Conservation (phyloP, 2,113 vertebrate genomes). For the Cromileptes altivelis region DNA sequence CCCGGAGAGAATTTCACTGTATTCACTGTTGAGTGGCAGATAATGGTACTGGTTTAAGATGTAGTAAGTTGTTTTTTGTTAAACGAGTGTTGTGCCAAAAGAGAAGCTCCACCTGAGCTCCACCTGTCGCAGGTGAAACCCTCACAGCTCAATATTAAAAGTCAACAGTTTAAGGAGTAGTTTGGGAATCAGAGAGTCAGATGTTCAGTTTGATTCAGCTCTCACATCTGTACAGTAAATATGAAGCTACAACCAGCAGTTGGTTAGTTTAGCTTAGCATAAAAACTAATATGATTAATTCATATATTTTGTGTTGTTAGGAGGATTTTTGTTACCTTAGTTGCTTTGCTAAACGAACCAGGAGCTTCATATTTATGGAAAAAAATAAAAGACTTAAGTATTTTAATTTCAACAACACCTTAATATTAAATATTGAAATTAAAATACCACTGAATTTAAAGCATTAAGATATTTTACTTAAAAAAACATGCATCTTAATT, state of each 20-base stretch:
- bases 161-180: neutral
- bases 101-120: slow-evolving; percentile 15
- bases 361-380: too few species aligned
- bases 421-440: too few species aligned
- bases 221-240: neutral
- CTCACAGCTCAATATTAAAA: neutral
- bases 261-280: slow-evolving; percentile 3
- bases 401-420: too few species aligned
- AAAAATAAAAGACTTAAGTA: too few species aligned
- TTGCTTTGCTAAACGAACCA: too few species aligned
- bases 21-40: slow-evolving; percentile 30
- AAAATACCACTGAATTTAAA: too few species aligned
- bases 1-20: slow-evolving; percentile 49
- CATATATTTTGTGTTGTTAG: too few species aligned
- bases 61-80: neutral
- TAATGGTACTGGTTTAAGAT: neutral
- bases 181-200: neutral
- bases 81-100: slow-evolving; percentile 36
- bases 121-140: slow-evolving; percentile 7
- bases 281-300: too few species aligned
- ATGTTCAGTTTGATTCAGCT: neutral
- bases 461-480: too few species aligned
- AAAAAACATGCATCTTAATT: too few species aligned
- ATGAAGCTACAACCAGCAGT: too few species aligned
- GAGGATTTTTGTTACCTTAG: too few species aligned